phyloP scores from a whole-genome alignment of 2,888 invertebrate species.

The Alloscopus bannaensis region DNA sequence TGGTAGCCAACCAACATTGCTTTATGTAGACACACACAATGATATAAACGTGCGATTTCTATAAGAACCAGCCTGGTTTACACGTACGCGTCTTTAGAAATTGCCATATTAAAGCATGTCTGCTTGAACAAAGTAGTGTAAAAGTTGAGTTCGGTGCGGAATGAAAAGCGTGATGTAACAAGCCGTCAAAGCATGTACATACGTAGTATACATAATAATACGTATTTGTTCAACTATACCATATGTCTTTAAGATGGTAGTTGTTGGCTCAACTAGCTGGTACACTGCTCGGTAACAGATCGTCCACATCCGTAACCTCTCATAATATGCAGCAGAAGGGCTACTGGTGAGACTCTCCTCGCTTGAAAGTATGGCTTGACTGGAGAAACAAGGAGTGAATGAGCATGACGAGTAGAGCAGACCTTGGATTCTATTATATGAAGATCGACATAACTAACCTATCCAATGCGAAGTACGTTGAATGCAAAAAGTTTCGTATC shows the following conservation, averaged over 20 bases:
- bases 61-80: too few relatives aligned
- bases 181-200: background rate
- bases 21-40: background rate
- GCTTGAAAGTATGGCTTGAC: too few relatives aligned
- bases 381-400: background rate
- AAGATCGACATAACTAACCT: slow-evolving; percentile 15
- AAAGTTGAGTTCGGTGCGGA: background rate
- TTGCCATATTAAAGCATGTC: too few relatives aligned
- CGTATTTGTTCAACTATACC: background rate
- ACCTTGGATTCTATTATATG: background rate
- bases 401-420: background rate
- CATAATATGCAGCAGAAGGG: background rate
- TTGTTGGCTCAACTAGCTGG: too few relatives aligned
- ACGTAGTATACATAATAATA: background rate
- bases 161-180: background rate
- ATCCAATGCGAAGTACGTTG: slow-evolving; percentile 9
- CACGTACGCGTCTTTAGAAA: too few relatives aligned
- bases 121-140: too few relatives aligned
- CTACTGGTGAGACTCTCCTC: background rate
- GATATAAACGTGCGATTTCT: background rate
- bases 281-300: background rate
- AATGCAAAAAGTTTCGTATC: background rate
- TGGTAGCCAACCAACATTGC: too few relatives aligned
- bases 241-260: too few relatives aligned
- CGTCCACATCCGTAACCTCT: background rate